Percentiles rank a stretch among this genome's conserved stretches.
Evolutionary conservation across 2,888 invertebrate species (phyloP).

Genomic region (Archips crataeganus): DNA sequence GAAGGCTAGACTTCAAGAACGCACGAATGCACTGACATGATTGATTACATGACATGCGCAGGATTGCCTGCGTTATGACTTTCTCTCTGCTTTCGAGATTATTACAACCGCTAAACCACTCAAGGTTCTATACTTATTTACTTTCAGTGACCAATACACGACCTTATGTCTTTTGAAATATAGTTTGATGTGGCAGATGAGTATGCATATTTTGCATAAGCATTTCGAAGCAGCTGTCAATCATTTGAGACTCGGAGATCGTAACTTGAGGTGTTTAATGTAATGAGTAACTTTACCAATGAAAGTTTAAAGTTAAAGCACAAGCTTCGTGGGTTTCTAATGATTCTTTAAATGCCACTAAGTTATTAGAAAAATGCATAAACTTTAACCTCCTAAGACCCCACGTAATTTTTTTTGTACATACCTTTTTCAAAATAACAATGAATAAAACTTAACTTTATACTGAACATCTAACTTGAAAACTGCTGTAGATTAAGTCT

Average conservation of each 20-base stretch:
- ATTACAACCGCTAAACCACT: not conserved
- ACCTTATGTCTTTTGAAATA: not conserved
- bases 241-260: not conserved
- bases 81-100: conserved; percentile 15
- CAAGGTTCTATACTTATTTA: not conserved
- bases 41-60: conserved; percentile 12
- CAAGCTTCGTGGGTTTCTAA: not conserved
- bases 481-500: too few relatives aligned
- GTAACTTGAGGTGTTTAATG: not conserved
- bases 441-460: too few relatives aligned
- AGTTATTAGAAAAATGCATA: too few relatives aligned
- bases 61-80: conserved; percentile 3
- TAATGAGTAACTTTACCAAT: not conserved
- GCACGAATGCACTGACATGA: not conserved
- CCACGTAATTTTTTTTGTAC: too few relatives aligned
- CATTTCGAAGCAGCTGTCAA: not conserved
- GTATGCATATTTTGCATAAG: not conserved
- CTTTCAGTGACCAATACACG: not conserved
- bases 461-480: too few relatives aligned
- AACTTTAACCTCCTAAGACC: too few relatives aligned
- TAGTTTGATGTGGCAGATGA: not conserved
- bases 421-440: too few relatives aligned
- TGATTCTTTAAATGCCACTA: too few relatives aligned
- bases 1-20: not conserved
- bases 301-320: not conserved